A percentile compares a stretch with the other conserved stretches of the same genome.
Evolutionary conservation across 2,797 vertebrate species (phyloP).

Genomic region (Enoplosus armatus): DNA sequence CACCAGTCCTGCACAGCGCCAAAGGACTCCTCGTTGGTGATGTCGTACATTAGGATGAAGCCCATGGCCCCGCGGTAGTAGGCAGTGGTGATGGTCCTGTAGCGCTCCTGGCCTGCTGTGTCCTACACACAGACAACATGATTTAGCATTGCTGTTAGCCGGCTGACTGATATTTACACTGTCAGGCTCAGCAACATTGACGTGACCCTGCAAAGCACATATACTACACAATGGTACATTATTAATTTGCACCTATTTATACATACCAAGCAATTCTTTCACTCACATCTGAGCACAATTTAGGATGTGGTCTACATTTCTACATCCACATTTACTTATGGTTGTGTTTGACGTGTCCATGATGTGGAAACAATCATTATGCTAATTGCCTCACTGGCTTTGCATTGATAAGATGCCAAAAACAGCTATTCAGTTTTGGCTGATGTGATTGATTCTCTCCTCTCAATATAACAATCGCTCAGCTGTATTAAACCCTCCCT

Average conservation of each 20-base stretch:
- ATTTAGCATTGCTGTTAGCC: slow-evolving; percentile 22
- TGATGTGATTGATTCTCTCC: slow-evolving; percentile 61
- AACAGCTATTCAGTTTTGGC: slow-evolving; percentile 37
- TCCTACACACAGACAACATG: slow-evolving; percentile 85
- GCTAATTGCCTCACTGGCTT: slow-evolving; percentile 50
- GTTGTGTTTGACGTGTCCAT: slow-evolving; percentile 20
- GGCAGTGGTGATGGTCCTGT: slow-evolving; percentile 97
- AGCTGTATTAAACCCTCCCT: slow-evolving; percentile 33
- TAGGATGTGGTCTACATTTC: not conserved
- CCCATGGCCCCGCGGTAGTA: slow-evolving; percentile 99
- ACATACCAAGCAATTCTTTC: not conserved
- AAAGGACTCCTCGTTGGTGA: slow-evolving; percentile 98
- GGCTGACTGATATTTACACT: slow-evolving; percentile 25
- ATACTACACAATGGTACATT: not conserved
- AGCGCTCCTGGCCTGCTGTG: slow-evolving; percentile 97
- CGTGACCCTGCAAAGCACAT: slow-evolving; percentile 1
- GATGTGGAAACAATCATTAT: slow-evolving; percentile 56
- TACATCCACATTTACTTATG: slow-evolving; percentile 1
- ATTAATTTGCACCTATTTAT: slow-evolving; percentile 40
- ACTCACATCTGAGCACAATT: not conserved
- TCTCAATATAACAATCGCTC: slow-evolving; percentile 46
- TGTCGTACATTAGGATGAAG: slow-evolving; percentile 99
- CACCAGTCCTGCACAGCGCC: slow-evolving; percentile 98
- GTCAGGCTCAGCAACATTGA: slow-evolving; percentile 24
- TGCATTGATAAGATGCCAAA: slow-evolving; percentile 64